Conservation (phyloP, 2,797 vertebrate species). For the Decapterus maruadsi region DNA sequence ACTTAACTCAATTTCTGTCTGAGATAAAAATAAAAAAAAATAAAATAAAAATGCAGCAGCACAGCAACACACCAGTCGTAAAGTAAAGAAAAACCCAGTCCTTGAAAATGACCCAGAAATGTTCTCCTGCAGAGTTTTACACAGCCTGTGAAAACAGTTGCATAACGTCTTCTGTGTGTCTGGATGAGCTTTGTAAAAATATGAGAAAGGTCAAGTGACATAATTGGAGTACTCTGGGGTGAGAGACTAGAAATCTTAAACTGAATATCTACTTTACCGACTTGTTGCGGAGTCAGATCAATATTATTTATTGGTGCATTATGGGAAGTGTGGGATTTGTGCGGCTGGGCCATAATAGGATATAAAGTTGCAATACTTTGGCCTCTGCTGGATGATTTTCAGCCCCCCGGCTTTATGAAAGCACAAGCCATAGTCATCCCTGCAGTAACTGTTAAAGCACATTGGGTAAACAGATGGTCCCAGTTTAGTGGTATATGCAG, state of each 20-base stretch:
- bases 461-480: constrained; percentile 19
- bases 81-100: background rate
- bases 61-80: background rate
- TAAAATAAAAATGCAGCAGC: background rate
- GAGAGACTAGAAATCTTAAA: background rate
- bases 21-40: background rate
- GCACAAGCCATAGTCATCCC: background rate
- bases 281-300: background rate
- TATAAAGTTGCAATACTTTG: background rate
- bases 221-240: background rate
- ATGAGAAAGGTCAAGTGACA: background rate
- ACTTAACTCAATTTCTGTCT: background rate
- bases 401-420: background rate
- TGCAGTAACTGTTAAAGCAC: background rate
- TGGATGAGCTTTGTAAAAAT: background rate
- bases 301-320: background rate
- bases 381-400: background rate
- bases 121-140: background rate
- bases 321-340: background rate
- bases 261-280: background rate
- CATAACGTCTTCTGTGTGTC: background rate
- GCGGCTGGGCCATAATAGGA: background rate
- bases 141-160: background rate
- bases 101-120: background rate
- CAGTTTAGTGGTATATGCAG: constrained; percentile 19